Base-by-base conservation (phyloP, 2,888 invertebrate species). In the Gymnosoma rotundatum region DNA sequence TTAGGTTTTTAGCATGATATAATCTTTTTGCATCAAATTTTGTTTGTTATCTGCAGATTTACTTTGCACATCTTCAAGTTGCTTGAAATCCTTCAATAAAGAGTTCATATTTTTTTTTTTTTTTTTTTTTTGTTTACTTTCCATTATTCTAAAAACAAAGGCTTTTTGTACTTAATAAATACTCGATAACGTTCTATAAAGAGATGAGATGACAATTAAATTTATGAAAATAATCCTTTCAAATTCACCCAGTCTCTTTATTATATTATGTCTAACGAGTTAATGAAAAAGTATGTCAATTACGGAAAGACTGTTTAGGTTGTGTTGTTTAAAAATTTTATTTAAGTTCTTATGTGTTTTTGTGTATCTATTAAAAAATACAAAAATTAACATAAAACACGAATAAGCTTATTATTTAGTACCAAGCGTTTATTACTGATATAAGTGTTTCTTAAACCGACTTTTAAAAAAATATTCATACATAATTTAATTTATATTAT, bases 271-370 rank as follows among this genome's bases (percentile, higher is more conserved):
- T 61, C 36, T 80, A 74, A 81, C 38, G 61, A 63, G 74, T 81
- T 81, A 81, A 81, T 75, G 69, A 81, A 75, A 75, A 81, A 56
- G 50, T 81, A 70, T 81, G 69, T 81, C 75, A 75, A 75, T 70
- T 63, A 56, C 58, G 48, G 20, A 58, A n/a, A 48, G n/a, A 14
- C 45, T 16, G 16, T 48, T 48, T 48, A 16, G 45, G 4, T 6
- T n/a, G 14, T 48, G 16, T 45, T 12, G 12, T n/a, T 14, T 16
- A n/a, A 12, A 42, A 42, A 42, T 10, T 10, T 42, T 2, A 42
- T 32, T 5, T 32, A 0, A 32, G 32, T 32, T 32, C 8, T 5
- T 32, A 12, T 42, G 12, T 12, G 12, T 42, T 42, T 42, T 42
- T 42, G 42, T 42, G 12, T 42, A 12, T 42, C 42, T 42, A 3